phyloP scores from a whole-genome alignment of 1,140 invertebrate species.

The Caenorhabditis brenneri region DNA sequence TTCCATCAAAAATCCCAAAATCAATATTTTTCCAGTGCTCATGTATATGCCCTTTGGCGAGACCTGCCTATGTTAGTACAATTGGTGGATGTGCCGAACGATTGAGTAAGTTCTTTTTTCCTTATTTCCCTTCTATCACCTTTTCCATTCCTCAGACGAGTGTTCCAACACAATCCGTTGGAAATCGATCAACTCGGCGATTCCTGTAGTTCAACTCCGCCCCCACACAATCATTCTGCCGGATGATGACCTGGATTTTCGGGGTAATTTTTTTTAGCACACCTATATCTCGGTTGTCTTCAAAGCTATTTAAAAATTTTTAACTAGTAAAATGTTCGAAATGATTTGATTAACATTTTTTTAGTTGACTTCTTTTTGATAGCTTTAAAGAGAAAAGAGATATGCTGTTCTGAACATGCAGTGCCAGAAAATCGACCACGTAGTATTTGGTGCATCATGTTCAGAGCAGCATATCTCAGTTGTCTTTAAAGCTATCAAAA shows the following conservation, averaged over 20 bases:
- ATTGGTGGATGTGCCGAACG: not conserved
- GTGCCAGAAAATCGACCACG: too few species aligned
- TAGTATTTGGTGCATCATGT: too few species aligned
- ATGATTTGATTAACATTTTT: not conserved
- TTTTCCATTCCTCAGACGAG: not conserved
- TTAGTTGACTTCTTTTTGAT: not conserved
- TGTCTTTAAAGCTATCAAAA: too few species aligned
- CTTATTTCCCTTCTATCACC: not conserved
- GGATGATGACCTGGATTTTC: not conserved
- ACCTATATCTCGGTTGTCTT: too few species aligned
- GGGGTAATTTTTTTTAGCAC: not conserved
- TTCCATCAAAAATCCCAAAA: not conserved
- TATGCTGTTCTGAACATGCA: not conserved
- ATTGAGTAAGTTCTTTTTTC: not conserved
- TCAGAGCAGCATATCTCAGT: too few species aligned
- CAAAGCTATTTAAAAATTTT: not conserved
- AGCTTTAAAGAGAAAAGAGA: too few species aligned
- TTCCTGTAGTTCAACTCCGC: slow-evolving; percentile 8
- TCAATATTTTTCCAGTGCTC: not conserved
- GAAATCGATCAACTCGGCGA: not conserved
- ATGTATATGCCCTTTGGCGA: not conserved
- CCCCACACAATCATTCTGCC: not conserved
- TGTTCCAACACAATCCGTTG: slow-evolving; percentile 13
- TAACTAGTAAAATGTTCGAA: too few species aligned
- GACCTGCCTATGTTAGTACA: not conserved